A percentile compares a stretch with the other conserved stretches of the same genome.
Conservation (phyloP, 2,797 vertebrate species). For the Pteronotus mesoamericanus region DNA sequence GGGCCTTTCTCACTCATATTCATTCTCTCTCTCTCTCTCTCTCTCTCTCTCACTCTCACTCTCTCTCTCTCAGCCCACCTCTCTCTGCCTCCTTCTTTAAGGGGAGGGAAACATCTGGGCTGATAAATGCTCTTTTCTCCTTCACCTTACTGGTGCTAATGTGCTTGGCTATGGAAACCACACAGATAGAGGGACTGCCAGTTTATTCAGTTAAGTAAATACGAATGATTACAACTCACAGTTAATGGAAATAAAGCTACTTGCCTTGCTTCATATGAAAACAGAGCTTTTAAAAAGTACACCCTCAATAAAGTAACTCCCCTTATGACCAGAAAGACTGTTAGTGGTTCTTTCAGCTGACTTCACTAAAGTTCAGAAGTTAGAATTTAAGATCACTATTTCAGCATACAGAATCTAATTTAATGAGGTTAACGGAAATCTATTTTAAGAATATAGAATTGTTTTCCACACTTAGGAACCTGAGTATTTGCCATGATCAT, state of each 20-base stretch:
- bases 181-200: not conserved
- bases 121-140: not conserved
- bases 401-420: not conserved
- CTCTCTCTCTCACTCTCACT: too few relatives aligned
- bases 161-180: not conserved
- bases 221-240: not conserved
- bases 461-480: not conserved
- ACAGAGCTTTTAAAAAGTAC: not conserved
- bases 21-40: rapidly evolving
- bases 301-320: not conserved
- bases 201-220: not conserved
- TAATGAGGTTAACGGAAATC: not conserved
- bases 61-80: too few relatives aligned
- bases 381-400: not conserved
- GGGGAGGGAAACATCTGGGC: not conserved
- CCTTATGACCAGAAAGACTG: not conserved
- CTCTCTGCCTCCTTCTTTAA: not conserved
- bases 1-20: not conserved
- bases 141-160: rapidly evolving
- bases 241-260: not conserved
- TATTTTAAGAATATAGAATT: not conserved
- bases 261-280: not conserved
- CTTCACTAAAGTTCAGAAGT: not conserved
- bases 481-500: not conserved
- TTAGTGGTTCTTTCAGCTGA: not conserved